Conservation (phyloP, 2,113 vertebrate genomes). For the Apteryx owenii region DNA sequence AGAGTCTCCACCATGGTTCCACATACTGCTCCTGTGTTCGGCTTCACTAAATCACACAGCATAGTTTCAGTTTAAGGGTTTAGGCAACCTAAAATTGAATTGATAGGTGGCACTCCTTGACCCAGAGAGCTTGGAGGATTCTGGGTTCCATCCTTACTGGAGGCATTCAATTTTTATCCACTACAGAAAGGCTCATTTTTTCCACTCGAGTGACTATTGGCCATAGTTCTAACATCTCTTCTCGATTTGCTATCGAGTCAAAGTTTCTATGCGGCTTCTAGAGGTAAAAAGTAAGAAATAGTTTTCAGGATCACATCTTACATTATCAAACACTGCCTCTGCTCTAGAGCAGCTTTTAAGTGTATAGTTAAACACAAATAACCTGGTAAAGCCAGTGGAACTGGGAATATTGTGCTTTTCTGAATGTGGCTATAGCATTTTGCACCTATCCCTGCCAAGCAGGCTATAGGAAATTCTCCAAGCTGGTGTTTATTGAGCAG, state of each 20-base stretch:
- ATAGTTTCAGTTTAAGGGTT: slow-evolving; percentile 41
- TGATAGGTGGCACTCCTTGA: not conserved
- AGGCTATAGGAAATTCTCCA: not conserved
- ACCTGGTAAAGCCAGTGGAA: not conserved
- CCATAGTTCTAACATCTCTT: not conserved
- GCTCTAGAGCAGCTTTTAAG: not conserved
- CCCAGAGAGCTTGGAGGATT: not conserved
- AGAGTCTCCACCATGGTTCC: not conserved
- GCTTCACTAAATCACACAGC: slow-evolving; percentile 55
- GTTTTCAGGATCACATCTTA: not conserved
- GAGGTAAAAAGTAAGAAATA: not conserved
- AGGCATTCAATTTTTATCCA: not conserved
- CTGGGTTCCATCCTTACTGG: not conserved
- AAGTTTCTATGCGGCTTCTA: not conserved
- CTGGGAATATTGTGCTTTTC: not conserved
- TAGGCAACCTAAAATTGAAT: not conserved
- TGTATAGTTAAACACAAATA: not conserved
- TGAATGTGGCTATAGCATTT: not conserved
- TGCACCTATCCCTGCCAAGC: not conserved
- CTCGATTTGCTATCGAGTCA: not conserved
- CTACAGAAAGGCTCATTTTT: not conserved
- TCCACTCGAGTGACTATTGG: not conserved
- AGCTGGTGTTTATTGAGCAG: not conserved
- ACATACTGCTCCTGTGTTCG: slow-evolving; percentile 23
- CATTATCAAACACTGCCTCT: not conserved